These are phyloP conservation scores for Amazona vittata DNA, from an alignment of 2,113 vertebrate genomes.

Conservation along the genomic window DNA sequence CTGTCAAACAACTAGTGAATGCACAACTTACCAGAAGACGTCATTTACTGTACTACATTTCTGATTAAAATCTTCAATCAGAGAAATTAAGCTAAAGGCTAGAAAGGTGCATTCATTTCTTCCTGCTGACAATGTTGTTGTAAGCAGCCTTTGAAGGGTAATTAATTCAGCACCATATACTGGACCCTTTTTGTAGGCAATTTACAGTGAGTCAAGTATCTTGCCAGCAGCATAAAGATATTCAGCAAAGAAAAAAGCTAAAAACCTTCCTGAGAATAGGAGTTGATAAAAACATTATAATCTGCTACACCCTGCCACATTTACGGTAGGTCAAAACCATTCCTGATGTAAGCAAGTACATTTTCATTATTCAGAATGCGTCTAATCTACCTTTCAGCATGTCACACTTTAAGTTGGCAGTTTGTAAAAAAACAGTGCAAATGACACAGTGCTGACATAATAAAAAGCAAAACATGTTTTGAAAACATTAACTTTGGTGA, in stretches of 20 bases:
- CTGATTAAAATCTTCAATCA: constrained; percentile 73
- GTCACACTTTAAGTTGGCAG: not conserved
- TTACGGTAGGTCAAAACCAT: not conserved
- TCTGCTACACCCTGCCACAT: not conserved
- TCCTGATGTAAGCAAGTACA: not conserved
- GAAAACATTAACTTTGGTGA: not conserved
- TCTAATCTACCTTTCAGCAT: not conserved
- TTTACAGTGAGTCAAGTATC: constrained; percentile 27
- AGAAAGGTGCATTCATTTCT: constrained; percentile 51
- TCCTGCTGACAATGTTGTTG: constrained; percentile 56
- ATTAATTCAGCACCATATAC: constrained; percentile 65
- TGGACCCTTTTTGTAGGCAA: constrained; percentile 24
- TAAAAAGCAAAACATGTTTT: not conserved
- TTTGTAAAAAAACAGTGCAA: not conserved
- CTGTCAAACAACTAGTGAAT: constrained; percentile 58
- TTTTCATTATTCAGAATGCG: not conserved
- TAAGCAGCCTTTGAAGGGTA: constrained; percentile 67
- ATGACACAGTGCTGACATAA: not conserved
- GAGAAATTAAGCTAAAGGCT: constrained; percentile 63
- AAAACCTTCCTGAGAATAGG: constrained; percentile 16
- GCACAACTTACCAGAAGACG: constrained; percentile 66
- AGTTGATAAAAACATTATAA: constrained; percentile 27
- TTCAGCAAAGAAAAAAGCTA: constrained; percentile 16
- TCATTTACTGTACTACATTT: constrained; percentile 71
- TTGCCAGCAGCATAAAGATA: constrained; percentile 31